Conservation (phyloP, 2,888 invertebrate genomes). For the Cephus spinipes region DNA sequence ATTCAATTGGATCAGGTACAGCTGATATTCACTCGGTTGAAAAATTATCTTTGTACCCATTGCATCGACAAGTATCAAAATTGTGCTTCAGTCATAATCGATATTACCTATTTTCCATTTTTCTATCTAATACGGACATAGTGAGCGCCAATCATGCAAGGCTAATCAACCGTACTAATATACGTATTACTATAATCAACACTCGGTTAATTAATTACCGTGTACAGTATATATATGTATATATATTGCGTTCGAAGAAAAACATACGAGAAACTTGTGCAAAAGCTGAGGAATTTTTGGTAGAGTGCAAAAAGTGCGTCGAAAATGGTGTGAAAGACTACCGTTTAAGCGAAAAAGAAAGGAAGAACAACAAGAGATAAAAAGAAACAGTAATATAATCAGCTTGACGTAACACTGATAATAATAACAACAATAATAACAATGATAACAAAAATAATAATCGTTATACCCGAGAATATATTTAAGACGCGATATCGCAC, state of each 20-base stretch:
- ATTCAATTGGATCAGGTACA: neutral
- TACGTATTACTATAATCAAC: neutral
- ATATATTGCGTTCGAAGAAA: conserved; percentile 2
- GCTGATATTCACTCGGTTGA: neutral
- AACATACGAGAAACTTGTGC: conserved; percentile 33
- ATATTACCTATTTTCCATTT: neutral
- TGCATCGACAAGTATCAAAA: neutral
- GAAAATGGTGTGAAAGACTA: conserved; percentile 23
- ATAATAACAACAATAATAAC: neutral
- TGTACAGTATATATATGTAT: neutral
- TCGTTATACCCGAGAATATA: neutral
- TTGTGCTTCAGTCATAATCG: neutral
- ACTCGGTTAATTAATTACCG: neutral
- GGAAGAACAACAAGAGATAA: neutral
- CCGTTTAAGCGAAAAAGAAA: conserved; percentile 17
- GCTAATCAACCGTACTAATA: neutral
- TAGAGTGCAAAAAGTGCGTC: conserved; percentile 37
- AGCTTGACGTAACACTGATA: neutral
- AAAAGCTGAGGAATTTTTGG: conserved; percentile 36
- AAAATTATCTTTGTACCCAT: neutral
- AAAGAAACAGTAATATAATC: neutral
- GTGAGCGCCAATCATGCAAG: neutral
- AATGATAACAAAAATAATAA: neutral
- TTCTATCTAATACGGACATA: neutral
- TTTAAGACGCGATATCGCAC: neutral